These are phyloP conservation scores for Eulemur rubriventer DNA, from an alignment of 2,797 vertebrate species.

Conservation along the genomic window DNA sequence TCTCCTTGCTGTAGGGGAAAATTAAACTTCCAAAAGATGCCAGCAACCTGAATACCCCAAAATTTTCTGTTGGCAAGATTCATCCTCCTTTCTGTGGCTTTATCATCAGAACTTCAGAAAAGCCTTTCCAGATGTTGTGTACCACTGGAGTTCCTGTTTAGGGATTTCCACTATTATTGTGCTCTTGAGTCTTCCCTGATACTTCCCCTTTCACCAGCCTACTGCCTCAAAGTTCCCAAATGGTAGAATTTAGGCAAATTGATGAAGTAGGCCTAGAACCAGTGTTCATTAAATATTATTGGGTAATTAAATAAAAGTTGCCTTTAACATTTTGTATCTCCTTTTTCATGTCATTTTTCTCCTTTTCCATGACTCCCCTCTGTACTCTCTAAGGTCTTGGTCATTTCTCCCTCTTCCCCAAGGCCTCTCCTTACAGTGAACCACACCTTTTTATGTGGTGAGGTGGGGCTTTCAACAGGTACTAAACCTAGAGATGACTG, in stretches of 20 bases:
- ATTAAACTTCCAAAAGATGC: slow-evolving; percentile 59
- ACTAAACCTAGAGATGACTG: neutral
- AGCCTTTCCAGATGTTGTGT: slow-evolving; percentile 27
- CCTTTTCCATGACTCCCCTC: neutral
- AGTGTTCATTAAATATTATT: neutral
- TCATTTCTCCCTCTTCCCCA: neutral
- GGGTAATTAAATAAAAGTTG: neutral
- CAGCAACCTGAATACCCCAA: neutral
- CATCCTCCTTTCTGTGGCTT: neutral
- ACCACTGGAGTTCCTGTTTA: neutral
- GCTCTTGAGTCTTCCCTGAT: neutral
- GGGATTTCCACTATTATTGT: neutral
- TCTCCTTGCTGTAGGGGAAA: slow-evolving; percentile 8
- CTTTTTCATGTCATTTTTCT: neutral
- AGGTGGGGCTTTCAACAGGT: neutral
- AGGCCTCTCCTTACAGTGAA: neutral
- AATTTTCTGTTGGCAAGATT: slow-evolving; percentile 40
- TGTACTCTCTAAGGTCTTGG: too few species aligned
- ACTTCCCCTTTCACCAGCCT: neutral
- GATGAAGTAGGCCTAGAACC: neutral
- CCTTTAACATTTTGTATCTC: neutral
- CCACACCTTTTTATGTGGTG: neutral
- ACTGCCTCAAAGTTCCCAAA: neutral
- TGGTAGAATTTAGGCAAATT: neutral
- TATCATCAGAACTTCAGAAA: neutral